phyloP scores from a whole-genome alignment of 2,888 invertebrate genomes.

The Xanthia togata region DNA sequence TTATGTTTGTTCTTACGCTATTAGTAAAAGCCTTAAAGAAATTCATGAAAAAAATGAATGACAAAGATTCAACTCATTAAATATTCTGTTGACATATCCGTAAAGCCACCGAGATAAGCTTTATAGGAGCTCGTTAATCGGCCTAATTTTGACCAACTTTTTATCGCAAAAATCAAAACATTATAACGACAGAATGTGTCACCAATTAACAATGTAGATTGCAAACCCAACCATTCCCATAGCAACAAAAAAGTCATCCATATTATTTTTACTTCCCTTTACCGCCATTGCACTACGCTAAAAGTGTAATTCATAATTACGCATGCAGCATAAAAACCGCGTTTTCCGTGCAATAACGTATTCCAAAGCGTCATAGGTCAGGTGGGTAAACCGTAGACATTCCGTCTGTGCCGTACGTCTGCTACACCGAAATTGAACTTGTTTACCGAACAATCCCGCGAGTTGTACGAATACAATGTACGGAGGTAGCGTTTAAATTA shows the following conservation, averaged over 20 bases:
- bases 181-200: not conserved
- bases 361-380: constrained; percentile 60
- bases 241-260: not conserved
- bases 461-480: constrained; percentile 59
- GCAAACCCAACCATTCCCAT: not conserved
- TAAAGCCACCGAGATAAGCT: not conserved
- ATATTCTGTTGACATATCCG: not conserved
- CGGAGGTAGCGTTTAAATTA: constrained; percentile 58
- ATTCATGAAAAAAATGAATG: not conserved
- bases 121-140: not conserved
- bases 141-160: not conserved
- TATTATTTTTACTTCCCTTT: not conserved
- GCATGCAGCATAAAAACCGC: constrained; percentile 44
- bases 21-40: too few relatives aligned
- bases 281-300: not conserved
- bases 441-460: constrained; percentile 65
- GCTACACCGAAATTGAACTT: constrained; percentile 66
- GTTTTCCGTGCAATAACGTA: constrained; percentile 60
- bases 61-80: not conserved
- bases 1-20: not conserved
- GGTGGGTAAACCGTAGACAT: constrained; percentile 66
- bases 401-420: constrained; percentile 48
- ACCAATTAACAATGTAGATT: not conserved
- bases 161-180: not conserved
- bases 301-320: constrained; percentile 34